These are phyloP conservation scores for Labeo catla DNA, from an alignment of 2,113 vertebrate genomes.

Conservation along the genomic window DNA sequence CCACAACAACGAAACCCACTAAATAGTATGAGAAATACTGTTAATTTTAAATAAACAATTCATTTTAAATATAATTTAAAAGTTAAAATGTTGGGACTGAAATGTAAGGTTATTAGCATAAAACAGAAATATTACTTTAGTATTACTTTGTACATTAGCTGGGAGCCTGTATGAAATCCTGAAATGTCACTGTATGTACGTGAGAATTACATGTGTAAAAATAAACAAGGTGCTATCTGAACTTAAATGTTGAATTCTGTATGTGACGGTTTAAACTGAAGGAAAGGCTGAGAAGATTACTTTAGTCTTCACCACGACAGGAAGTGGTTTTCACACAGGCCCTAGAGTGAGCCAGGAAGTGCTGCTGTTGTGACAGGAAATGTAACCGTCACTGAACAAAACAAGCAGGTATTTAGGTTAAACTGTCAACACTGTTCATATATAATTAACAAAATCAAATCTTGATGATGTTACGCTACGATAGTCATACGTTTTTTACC, in stretches of 20 bases:
- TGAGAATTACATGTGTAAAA: not conserved
- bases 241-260: not conserved
- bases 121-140: not conserved
- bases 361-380: constrained; percentile 51
- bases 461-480: not conserved
- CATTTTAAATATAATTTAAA: not conserved
- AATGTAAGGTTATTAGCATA: not conserved
- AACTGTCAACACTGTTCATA: not conserved
- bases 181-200: not conserved
- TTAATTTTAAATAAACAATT: not conserved
- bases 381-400: constrained; percentile 40
- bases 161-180: not conserved
- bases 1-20: not conserved
- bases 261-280: not conserved
- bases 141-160: not conserved
- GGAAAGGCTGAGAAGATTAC: not conserved
- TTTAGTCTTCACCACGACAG: constrained; percentile 37
- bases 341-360: constrained; percentile 52
- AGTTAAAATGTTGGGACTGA: not conserved
- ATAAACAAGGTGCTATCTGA: not conserved
- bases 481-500: not conserved
- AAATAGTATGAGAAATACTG: not conserved
- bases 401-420: not conserved
- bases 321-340: constrained; percentile 56
- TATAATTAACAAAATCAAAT: not conserved